Percentiles rank a stretch among this genome's conserved stretches.
These are phyloP conservation scores for Physocephala rufipes DNA, from an alignment of 2,888 invertebrate species.

Conservation along the genomic window DNA sequence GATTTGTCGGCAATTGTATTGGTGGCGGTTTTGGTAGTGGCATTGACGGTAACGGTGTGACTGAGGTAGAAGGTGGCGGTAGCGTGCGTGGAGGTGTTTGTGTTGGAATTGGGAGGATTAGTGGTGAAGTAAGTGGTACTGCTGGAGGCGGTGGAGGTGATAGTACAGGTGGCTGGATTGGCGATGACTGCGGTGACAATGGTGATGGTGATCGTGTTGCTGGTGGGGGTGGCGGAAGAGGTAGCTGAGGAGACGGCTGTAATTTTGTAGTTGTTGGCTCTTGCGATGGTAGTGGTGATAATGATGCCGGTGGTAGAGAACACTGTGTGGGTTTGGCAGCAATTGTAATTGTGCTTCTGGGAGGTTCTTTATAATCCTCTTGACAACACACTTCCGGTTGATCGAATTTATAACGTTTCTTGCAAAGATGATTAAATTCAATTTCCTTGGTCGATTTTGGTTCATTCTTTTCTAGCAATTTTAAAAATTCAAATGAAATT, in stretches of 20 bases:
- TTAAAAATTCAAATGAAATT: constrained; percentile 5
- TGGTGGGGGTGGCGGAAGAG: no score
- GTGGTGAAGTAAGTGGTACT: not conserved
- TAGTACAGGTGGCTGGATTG: no score
- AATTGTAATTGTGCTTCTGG: no score
- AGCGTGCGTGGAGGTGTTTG: no score
- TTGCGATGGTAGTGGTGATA: not conserved
- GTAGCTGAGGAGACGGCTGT: no score
- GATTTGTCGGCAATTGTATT: not conserved
- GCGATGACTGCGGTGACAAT: no score
- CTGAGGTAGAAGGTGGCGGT: not conserved
- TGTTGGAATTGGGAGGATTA: no score
- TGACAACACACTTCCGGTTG: constrained; percentile 1
- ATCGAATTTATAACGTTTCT: not conserved
- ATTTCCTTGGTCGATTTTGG: not conserved
- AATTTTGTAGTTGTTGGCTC: not conserved
- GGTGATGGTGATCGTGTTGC: no score
- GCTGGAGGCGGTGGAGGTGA: no score
- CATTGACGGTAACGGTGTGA: not conserved
- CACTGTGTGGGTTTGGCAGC: no score
- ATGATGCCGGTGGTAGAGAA: not conserved
- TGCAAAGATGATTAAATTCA: not conserved
- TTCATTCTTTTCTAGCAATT: not conserved
- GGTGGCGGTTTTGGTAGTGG: not conserved
- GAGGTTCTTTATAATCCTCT: not conserved